A percentile compares a stretch with the other conserved stretches of the same genome.
phyloP scores from a whole-genome alignment of 2,797 vertebrate genomes.

The Oryzias sinensis region DNA sequence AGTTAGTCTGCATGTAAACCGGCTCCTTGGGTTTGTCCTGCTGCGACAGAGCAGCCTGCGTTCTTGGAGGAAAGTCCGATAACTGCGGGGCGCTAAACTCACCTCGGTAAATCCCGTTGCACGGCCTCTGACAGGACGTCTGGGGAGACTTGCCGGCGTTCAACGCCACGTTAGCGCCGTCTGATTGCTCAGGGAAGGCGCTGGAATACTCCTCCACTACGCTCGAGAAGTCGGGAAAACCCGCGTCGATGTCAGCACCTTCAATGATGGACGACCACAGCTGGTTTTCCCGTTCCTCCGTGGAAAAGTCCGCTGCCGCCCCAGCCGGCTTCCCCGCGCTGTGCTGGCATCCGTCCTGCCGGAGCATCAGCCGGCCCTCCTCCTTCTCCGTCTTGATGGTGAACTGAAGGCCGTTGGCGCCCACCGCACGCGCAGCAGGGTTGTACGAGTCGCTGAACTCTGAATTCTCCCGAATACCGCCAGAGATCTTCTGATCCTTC shows the following conservation, averaged over 20 bases:
- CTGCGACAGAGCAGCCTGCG: slow-evolving; percentile 20
- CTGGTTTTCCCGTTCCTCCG: slow-evolving; percentile 67
- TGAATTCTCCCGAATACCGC: slow-evolving; percentile 36
- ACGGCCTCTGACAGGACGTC: slow-evolving; percentile 46
- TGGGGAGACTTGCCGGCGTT: slow-evolving; percentile 30
- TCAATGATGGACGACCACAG: slow-evolving; percentile 74
- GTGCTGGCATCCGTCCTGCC: slow-evolving; percentile 62
- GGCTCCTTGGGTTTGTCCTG: slow-evolving; percentile 51
- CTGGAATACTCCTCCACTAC: slow-evolving; percentile 71
- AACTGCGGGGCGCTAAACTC: slow-evolving; percentile 53
- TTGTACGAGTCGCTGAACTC: slow-evolving; percentile 46
- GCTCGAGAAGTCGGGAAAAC: slow-evolving; percentile 70
- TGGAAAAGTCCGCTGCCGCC: slow-evolving; percentile 48
- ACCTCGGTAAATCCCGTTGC: slow-evolving; percentile 52
- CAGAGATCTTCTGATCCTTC: slow-evolving; percentile 42
- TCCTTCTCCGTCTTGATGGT: slow-evolving; percentile 71
- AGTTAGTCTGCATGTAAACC: slow-evolving; percentile 36
- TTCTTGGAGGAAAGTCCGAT: slow-evolving; percentile 49
- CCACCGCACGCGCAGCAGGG: slow-evolving; percentile 33
- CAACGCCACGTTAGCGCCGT: slow-evolving; percentile 22
- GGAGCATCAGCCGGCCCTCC: slow-evolving; percentile 41
- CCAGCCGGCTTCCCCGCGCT: slow-evolving; percentile 45
- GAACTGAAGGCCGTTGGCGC: slow-evolving; percentile 52
- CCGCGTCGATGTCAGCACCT: slow-evolving; percentile 62
- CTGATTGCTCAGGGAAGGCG: slow-evolving; percentile 47